Evolutionary conservation across 1,140 invertebrate species (phyloP), one percentile per base, ranked within the genome.

Genomic region (Panagrolaimus sp.): DNA sequence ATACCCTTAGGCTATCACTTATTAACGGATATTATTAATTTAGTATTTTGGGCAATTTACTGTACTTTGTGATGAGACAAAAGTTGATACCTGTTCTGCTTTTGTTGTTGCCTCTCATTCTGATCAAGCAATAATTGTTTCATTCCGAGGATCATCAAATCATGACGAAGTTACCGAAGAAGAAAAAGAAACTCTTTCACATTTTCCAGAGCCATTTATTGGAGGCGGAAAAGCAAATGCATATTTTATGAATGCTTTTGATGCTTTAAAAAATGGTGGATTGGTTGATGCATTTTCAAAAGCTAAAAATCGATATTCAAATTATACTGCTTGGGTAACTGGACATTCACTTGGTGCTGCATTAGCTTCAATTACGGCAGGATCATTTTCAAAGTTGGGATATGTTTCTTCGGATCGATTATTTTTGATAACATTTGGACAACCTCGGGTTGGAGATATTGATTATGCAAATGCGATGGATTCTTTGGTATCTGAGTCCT

Each of bases 321-420:
- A 48, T 52, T 78, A 77, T 44, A 69, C 74, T 48, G 52, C 79
- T 66, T 79, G 74, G 77, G 65, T 78, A 14, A 75, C 77, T 58
- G 76, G 76, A 10, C 77, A 78, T 63, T 78, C 77, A 24, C 69
- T 78, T 10, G 52, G 52, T 0, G 76, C 75, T 64, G 65, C 76
- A 10, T 10, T 78, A 1, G 76, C 76, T n/a, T 76, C 73, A 15
- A 55, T 78, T 14, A 58, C 69, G 12, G 76, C 77, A n/a, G 67
- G 67, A 7, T 68, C 67, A 38, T 43, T 79, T 45, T 43, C 77
- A 24, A 71, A 47, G 17, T 17, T 45, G 2, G 28, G 28, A 14
- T 58, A 58, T 65, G 63, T 64, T 15, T 52, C 32, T 67, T 12
- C 45, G 15, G 65, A 63, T 8, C 26, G 58, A 17, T 24, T 78